Evolutionary conservation across 1,140 invertebrate genomes (phyloP), one percentile per base, ranked within the genome.

Genomic region (Copidosoma floridanum): DNA sequence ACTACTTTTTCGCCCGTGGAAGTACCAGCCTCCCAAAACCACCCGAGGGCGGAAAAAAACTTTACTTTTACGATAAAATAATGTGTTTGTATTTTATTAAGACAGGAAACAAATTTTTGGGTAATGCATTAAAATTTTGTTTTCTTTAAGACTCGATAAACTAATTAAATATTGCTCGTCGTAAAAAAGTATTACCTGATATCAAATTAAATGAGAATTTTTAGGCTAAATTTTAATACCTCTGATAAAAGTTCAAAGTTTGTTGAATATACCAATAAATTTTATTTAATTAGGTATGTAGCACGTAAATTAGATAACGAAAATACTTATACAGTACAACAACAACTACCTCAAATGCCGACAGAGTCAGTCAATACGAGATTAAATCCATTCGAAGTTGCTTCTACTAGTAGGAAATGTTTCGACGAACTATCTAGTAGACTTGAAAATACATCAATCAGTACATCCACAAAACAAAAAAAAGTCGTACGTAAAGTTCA

Each of bases 371-470:
- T 68, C n/a, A 68, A 58, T 50, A 72, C 71, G n/a, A n/a, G 77
- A 47, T 77, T 76, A 10, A 72, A 81, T 55, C 76, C n/a, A n/a
- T n/a, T n/a, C n/a, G 75, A 78, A 40, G 78, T 82, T 64, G 70
- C 75, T 44, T 70, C 74, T 38, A 63, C 72, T n/a, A 76, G 77
- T 41, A 48, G 52, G 18, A 71, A 76, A 14, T 78, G 73, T 53
- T 75, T 82, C 24, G 87, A 86, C 63, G 89, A 91, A 74, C 82
- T 93, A 54, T 88, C 88, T 68, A 82, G 82, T 55, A 91, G 91
- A 78, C 91, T 87, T 44, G 88, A 89, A 77, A 89, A 89, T 57
- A 91, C 89, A 20, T 86, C 87, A 1, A 89, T 82, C 64, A 87
- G 86, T 63, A 90, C 87, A 79, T 83, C 84, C 57, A 86, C 85